Evolutionary conservation across 1,140 invertebrate genomes (phyloP), one percentile per base, ranked within the genome.

Genomic region (Adelges cooleyi): DNA sequence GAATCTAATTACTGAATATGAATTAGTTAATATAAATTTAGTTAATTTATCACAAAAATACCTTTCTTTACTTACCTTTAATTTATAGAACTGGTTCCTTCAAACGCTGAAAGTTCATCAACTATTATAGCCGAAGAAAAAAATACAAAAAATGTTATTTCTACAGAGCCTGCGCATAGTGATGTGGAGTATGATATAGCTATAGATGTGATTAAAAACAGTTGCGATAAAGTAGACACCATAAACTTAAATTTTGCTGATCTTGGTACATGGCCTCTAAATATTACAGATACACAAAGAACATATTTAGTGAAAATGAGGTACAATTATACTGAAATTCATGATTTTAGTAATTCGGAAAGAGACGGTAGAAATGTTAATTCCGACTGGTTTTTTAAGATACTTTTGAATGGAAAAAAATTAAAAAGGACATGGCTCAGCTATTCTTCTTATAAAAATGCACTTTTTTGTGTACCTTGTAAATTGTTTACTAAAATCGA

Each of bases 301-400:
- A 33, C 50, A 33, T 52, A 52, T 52, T 29, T 52, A 18, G 27
- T 52, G 25, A 52, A 52, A 52, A 52, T 52, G 50, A 52, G 50
- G 17, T 52, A 33, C n/a, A 52, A 52, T 17, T 29, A 51, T 18
- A 20, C 49, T 8, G 25, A 51, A 51, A 29, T 51, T 51, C 48
- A 51, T 51, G 49, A 33, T 33, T 52, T 33, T 33, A 52, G n/a
- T 33, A 52, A 52, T 20, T 52, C n/a, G 27, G n/a, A 29, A 33
- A 52, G 27, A 18, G 27, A 51, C 2, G 27, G 27, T 33, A 33
- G 27, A 33, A 52, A 52, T 18, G 25, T 52, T 18, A 52, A 33
- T 2, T 18, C 27, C 22, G 27, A 33, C 9, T 52, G 27, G 50
- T 52, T 52, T 52, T 52, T 33, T 52, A 33, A 52, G 27, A 52